Evolutionary conservation across 1,140 invertebrate species (phyloP), one percentile per base, ranked within the genome.

Genomic region (Drosophila micromelanica): DNA sequence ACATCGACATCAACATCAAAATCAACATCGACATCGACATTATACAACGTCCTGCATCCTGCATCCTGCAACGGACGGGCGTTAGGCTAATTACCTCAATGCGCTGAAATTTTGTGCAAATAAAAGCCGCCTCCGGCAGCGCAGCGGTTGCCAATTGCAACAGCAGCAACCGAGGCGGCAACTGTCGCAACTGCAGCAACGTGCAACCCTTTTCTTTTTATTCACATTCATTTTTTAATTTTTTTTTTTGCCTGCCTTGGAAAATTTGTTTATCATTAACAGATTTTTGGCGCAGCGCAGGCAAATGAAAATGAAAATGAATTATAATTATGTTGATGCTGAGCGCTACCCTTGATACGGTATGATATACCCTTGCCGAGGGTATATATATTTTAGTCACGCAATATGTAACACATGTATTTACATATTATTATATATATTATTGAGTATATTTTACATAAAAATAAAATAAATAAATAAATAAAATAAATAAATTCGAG

Each of bases 251-350:
- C 1, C 13, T 43, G 57, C 73, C 63, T 46, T 63, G 81, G 78
- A 89, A 87, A 87, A 89, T 87, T 87, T 87, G 82, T 87, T 87
- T 87, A 87, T 87, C 82, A 87, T 87, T 87, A 87, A 79, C 82
- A 76, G 82, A 87, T 78, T 81, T 72, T 65, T 52, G 32, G 63
- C 46, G 63, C 35, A 60, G 55, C 51, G 40, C 48, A 67, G 48
- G 68, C 40, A 54, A 70, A 70, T 70, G 62, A 46, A 68, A 73
- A 67, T 72, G 82, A 86, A 87, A 86, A 87, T 86, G 82, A 82
- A 87, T 87, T 87, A 87, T 87, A 87, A 87, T 87, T 87, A 86
- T 59, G 43, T 42, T 67, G 52, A 51, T 59, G 69, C 54, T 68
- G 38, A 63, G 23, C 59, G 17, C 52, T 46, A 49, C 60, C 42